Evolutionary conservation across 2,797 vertebrate species (phyloP).

Genomic region (Chelmon rostratus): DNA sequence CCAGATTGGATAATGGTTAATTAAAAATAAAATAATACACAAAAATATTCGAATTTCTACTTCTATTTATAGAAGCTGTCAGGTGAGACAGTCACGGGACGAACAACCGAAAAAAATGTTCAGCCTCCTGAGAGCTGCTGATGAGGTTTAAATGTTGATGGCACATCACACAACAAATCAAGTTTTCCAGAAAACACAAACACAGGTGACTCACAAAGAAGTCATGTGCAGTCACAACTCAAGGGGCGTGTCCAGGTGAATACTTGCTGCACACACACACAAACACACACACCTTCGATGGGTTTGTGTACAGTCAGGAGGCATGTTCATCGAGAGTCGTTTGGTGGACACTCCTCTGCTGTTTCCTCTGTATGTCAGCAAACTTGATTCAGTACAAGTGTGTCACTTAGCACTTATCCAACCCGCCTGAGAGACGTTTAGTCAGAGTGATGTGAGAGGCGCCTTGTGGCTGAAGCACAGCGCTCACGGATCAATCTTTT

Average conservation of each 20-base stretch:
- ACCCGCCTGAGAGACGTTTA: not conserved
- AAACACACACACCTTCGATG: constrained; percentile 1
- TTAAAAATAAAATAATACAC: not conserved
- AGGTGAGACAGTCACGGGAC: not conserved
- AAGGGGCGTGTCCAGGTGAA: constrained; percentile 12
- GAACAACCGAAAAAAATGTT: not conserved
- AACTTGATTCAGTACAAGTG: not conserved
- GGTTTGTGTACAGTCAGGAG: constrained; percentile 2
- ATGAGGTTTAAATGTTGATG: not conserved
- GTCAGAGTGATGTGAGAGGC: not conserved
- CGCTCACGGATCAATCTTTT: not conserved
- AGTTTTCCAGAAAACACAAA: constrained; percentile 35
- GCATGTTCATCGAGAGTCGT: not conserved
- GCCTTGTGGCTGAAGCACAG: not conserved
- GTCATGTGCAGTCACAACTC: constrained; percentile 5
- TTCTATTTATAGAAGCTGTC: not conserved
- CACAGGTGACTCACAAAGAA: constrained; percentile 43
- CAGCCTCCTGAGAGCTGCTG: not conserved
- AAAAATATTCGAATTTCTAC: not conserved
- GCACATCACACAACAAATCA: constrained; percentile 20
- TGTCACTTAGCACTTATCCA: not conserved
- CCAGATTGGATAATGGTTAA: not conserved
- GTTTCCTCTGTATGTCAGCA: not conserved
- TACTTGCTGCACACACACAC: not conserved
- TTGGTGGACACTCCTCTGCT: not conserved